These are phyloP conservation scores for Anseranas semipalmata DNA, from an alignment of 2,113 vertebrate genomes.

Conservation along the genomic window DNA sequence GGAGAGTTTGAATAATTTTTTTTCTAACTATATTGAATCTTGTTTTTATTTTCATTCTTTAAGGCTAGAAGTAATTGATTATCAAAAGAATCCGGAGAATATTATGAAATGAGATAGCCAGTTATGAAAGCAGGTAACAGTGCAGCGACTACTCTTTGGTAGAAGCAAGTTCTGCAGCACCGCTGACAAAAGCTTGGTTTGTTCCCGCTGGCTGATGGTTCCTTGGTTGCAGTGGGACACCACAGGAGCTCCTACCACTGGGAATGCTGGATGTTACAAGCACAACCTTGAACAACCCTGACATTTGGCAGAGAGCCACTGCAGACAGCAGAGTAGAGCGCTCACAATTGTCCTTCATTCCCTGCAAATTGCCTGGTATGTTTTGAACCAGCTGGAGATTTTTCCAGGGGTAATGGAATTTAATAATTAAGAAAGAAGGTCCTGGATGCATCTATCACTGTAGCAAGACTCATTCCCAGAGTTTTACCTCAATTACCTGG, in stretches of 20 bases:
- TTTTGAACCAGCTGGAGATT: background rate
- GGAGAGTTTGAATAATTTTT: background rate
- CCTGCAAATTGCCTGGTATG: background rate
- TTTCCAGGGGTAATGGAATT: background rate
- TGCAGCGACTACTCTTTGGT: background rate
- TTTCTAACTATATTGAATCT: background rate
- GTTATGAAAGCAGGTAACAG: background rate
- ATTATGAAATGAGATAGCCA: background rate
- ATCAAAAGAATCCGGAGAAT: background rate
- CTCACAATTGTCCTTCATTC: background rate
- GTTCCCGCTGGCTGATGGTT: background rate
- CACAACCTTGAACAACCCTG: conserved; percentile 20
- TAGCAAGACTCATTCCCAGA: background rate
- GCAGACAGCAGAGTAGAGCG: background rate
- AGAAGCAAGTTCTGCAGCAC: background rate
- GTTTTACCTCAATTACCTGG: background rate
- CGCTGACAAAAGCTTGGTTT: background rate
- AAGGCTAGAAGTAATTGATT: background rate
- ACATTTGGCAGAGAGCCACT: background rate
- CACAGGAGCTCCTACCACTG: background rate
- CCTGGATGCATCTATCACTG: background rate
- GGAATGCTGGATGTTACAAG: background rate
- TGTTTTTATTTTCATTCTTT: background rate
- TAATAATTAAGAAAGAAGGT: background rate
- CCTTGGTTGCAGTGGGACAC: background rate